Conservation (phyloP, 2,113 vertebrate species). For the Notothenia coriiceps region DNA sequence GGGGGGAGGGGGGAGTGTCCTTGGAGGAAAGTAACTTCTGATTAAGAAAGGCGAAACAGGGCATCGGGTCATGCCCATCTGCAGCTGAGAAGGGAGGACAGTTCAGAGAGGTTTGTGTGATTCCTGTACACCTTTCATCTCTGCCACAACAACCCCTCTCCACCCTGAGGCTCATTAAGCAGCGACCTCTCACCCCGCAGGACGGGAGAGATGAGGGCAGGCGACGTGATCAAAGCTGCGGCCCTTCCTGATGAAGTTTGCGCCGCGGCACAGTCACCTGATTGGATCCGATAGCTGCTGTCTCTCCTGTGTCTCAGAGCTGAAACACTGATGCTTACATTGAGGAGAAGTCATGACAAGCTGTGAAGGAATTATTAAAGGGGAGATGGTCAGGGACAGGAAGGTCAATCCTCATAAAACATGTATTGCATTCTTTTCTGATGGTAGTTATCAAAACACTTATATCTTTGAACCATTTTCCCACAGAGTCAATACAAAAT, state of each 20-base stretch:
- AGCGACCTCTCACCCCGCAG: constrained; percentile 68
- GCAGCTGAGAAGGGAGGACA: constrained; percentile 43
- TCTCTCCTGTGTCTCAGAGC: constrained; percentile 9
- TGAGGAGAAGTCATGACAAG: background rate
- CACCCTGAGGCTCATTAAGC: constrained; percentile 73
- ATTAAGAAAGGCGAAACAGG: constrained; percentile 42
- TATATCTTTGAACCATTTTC: no score
- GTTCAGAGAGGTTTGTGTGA: constrained; percentile 35
- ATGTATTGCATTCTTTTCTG: no score
- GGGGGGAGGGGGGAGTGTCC: background rate
- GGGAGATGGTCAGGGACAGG: background rate
- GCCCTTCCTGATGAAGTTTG: constrained; percentile 63
- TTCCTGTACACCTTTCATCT: constrained; percentile 69
- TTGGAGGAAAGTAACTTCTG: constrained; percentile 50
- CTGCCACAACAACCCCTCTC: constrained; percentile 36
- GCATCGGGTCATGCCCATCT: constrained; percentile 80
- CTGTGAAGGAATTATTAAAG: background rate
- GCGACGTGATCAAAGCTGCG: constrained; percentile 72
- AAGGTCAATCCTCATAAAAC: background rate
- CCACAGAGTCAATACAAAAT: no score
- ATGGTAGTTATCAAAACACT: no score
- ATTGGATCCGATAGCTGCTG: constrained; percentile 55
- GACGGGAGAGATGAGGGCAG: constrained; percentile 69
- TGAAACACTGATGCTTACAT: constrained; percentile 20
- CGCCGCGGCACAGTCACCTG: constrained; percentile 43